Conservation (phyloP, 2,797 vertebrate genomes). For the Siniperca obscura region DNA sequence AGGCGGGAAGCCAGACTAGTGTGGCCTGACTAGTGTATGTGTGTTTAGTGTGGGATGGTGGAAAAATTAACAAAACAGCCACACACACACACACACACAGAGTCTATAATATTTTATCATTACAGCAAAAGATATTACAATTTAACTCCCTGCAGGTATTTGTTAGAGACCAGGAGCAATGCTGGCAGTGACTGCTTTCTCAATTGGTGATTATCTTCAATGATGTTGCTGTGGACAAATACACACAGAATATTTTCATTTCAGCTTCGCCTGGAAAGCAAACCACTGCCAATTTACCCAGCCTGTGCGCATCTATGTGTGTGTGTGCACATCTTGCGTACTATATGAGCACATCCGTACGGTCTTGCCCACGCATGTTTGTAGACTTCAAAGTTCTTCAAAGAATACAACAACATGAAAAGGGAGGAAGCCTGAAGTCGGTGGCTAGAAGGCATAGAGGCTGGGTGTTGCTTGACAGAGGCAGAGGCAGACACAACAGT, state of each 20-base stretch:
- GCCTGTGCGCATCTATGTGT: constrained; percentile 9
- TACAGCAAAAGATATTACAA: constrained; percentile 39
- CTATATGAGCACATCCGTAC: constrained; percentile 1
- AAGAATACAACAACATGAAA: constrained; percentile 55
- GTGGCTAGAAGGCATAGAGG: constrained; percentile 34
- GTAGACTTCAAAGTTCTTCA: constrained; percentile 51
- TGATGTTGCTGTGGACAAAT: constrained; percentile 36
- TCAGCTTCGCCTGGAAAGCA: constrained; percentile 20
- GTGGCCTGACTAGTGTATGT: constrained; percentile 31
- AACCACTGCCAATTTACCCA: constrained; percentile 26
- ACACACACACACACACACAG: constrained; percentile 25
- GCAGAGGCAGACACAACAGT: constrained; percentile 39
- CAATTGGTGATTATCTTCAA: constrained; percentile 52
- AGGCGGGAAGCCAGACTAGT: constrained; percentile 53
- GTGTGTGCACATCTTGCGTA: not conserved
- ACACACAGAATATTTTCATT: constrained; percentile 34
- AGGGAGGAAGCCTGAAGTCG: constrained; percentile 36
- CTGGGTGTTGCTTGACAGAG: constrained; percentile 47
- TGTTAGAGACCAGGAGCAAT: constrained; percentile 17
- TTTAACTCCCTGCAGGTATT: constrained; percentile 48
- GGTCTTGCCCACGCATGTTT: constrained; percentile 42
- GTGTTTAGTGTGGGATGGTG: constrained; percentile 6
- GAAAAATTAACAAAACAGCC: constrained; percentile 25
- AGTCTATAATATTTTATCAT: constrained; percentile 45
- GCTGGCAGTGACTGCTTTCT: constrained; percentile 28